These are phyloP conservation scores for Cremastobaeus sp. DNA, from an alignment of 2,888 invertebrate genomes.

Conservation along the genomic window DNA sequence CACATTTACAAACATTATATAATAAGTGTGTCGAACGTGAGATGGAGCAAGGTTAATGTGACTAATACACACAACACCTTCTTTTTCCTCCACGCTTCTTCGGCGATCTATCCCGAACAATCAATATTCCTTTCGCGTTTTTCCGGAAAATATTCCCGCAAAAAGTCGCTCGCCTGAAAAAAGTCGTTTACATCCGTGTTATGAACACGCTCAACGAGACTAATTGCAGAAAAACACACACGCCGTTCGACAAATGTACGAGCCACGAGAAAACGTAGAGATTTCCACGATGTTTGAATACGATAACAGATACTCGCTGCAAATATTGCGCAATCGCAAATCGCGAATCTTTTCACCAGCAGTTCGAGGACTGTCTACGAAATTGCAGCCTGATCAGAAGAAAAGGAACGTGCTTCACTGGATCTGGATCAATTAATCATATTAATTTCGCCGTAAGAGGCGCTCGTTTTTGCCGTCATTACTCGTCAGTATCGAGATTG, in stretches of 20 bases:
- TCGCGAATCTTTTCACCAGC: too few species aligned
- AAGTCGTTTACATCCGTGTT: conserved; percentile 14
- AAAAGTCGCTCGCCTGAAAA: neutral
- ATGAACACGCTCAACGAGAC: conserved; percentile 8
- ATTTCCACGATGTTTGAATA: too few species aligned
- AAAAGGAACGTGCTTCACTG: neutral
- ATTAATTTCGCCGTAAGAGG: conserved; percentile 1
- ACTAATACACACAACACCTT: conserved; percentile 16
- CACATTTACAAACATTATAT: conserved; percentile 51
- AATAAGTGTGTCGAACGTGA: conserved; percentile 57
- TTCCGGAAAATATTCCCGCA: conserved; percentile 7
- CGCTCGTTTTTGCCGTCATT: too few species aligned
- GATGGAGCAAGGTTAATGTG: conserved; percentile 58
- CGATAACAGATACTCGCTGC: too few species aligned
- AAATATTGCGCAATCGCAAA: too few species aligned
- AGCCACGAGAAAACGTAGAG: too few species aligned
- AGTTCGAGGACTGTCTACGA: too few species aligned
- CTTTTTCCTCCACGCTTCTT: conserved; percentile 7
- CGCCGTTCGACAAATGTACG: conserved; percentile 14
- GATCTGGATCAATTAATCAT: conserved; percentile 18
- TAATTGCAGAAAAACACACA: conserved; percentile 32
- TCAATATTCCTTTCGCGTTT: conserved; percentile 19
- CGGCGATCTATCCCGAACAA: conserved; percentile 9
- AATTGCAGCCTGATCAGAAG: too few species aligned
- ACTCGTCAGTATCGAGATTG: too few species aligned